Percentiles rank a stretch among this genome's conserved stretches.
Evolutionary conservation across 2,888 invertebrate genomes (phyloP).

Genomic region (Plebejus melissa): DNA sequence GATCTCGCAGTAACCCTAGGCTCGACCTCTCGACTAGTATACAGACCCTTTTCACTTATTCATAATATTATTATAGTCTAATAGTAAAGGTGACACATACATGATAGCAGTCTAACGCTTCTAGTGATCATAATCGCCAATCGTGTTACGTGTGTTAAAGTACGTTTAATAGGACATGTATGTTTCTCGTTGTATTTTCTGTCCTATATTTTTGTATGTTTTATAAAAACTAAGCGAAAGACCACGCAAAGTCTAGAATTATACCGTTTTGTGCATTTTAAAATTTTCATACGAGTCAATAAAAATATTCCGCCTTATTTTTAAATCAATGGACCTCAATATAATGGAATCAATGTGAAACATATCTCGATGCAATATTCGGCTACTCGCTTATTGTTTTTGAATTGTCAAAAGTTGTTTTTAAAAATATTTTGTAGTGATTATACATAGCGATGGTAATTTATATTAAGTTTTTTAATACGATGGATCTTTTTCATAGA

Average conservation of each 20-base stretch:
- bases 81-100: neutral
- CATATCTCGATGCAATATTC: slow-evolving; percentile 37
- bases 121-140: neutral
- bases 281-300: neutral
- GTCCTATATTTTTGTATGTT: slow-evolving; percentile 23
- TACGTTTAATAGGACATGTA: slow-evolving; percentile 1
- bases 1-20: neutral
- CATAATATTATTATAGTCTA: slow-evolving; percentile 20
- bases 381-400: slow-evolving; percentile 12
- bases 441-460: slow-evolving; percentile 16
- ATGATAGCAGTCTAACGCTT: neutral
- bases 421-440: slow-evolving; percentile 15
- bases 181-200: slow-evolving; percentile 24
- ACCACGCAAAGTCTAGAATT: neutral
- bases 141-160: neutral
- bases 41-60: slow-evolving; percentile 12
- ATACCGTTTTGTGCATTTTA: neutral
- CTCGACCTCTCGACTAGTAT: neutral
- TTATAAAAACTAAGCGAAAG: slow-evolving; percentile 10
- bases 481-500: slow-evolving; percentile 11
- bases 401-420: slow-evolving; percentile 1
- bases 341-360: slow-evolving; percentile 27
- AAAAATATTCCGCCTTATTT: slow-evolving; percentile 25
- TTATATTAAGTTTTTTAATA: slow-evolving; percentile 19
- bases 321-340: slow-evolving; percentile 24